A percentile compares a stretch with the other conserved stretches of the same genome.
Conservation (phyloP, 2,113 vertebrate species). For the Tursiops truncatus region DNA sequence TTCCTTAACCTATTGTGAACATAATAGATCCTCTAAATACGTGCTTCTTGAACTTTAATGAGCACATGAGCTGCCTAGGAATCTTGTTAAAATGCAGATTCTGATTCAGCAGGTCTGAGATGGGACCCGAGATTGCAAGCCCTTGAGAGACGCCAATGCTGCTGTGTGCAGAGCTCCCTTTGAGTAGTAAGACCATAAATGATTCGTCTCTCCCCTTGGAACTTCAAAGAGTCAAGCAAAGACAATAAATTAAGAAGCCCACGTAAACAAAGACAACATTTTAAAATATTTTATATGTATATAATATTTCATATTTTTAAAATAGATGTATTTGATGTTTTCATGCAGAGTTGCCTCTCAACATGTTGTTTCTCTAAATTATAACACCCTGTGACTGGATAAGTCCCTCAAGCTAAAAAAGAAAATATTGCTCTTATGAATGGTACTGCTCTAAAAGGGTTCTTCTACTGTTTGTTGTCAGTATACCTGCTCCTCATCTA, state of each 20-base stretch:
- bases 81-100: neutral
- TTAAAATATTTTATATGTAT: neutral
- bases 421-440: neutral
- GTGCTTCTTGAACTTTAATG: slow-evolving; percentile 13
- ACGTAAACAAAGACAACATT: neutral
- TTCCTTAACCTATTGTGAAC: neutral
- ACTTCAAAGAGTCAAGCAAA: slow-evolving; percentile 35
- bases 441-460: neutral
- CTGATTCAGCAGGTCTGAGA: neutral
- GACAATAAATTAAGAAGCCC: neutral
- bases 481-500: neutral
- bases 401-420: slow-evolving; percentile 1
- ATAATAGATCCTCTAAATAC: neutral
- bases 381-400: neutral
- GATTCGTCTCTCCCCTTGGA: neutral
- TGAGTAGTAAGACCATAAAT: neutral
- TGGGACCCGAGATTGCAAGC: neutral
- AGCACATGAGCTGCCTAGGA: neutral
- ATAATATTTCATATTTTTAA: neutral
- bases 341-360: neutral
- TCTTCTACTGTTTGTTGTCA: neutral
- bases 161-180: neutral
- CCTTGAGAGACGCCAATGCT: neutral
- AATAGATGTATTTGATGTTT: neutral
- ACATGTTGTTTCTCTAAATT: slow-evolving; percentile 22